A percentile compares a stretch with the other conserved stretches of the same genome.
These are phyloP conservation scores for Sebastes hubbsi DNA, from an alignment of 2,797 vertebrate genomes.

Conservation along the genomic window DNA sequence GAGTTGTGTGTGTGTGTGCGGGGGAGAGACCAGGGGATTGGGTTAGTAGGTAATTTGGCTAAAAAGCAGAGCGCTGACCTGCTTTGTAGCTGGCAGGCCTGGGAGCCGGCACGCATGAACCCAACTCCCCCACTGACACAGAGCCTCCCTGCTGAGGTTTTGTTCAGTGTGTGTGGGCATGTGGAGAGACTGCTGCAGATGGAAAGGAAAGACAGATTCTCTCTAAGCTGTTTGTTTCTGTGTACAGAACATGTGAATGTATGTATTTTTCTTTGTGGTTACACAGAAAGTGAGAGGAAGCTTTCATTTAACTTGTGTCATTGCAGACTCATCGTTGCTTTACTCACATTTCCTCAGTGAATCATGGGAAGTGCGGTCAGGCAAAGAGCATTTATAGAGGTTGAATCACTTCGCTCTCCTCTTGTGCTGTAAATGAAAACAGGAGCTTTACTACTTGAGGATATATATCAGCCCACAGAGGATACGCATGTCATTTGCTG, in stretches of 20 bases:
- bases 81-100: conserved; percentile 66
- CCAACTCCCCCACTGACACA: conserved; percentile 57
- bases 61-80: conserved; percentile 69
- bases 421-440: conserved; percentile 53
- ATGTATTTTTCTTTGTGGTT: conserved; percentile 9
- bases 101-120: conserved; percentile 56
- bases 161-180: conserved; percentile 76
- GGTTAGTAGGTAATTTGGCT: conserved; percentile 77
- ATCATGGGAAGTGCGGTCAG: conserved; percentile 74
- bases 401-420: conserved; percentile 31
- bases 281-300: conserved; percentile 55
- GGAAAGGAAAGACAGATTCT: conserved; percentile 12
- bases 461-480: neutral
- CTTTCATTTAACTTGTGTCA: conserved; percentile 53
- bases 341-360: conserved; percentile 67
- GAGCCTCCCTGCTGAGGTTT: conserved; percentile 68
- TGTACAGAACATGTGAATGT: neutral
- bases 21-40: conserved; percentile 36
- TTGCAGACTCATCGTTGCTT: conserved; percentile 50
- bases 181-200: conserved; percentile 24
- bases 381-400: conserved; percentile 10
- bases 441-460: conserved; percentile 28
- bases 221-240: conserved; percentile 29
- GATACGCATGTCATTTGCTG: neutral
- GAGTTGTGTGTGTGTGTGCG: conserved; percentile 54